Conservation (phyloP, 2,888 invertebrate species). For the Psylliodes chrysocephalus region DNA sequence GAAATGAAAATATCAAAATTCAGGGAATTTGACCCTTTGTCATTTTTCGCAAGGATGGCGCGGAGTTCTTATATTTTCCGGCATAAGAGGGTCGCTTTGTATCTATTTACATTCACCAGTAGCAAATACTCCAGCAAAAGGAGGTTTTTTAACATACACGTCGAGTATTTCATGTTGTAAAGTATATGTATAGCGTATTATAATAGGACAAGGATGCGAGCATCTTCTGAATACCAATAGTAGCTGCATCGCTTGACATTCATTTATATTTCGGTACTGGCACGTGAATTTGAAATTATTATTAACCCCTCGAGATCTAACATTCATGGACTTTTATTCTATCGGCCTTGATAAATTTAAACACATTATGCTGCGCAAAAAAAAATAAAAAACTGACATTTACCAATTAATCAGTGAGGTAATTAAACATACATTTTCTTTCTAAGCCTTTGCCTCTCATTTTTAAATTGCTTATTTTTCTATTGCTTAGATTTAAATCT, state of each 20-base stretch:
- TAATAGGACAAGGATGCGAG: slow-evolving; percentile 8
- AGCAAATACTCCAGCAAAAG: neutral
- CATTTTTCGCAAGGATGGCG: neutral
- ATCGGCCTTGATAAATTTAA: too few species aligned
- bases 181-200: slow-evolving; percentile 9
- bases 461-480: too few species aligned
- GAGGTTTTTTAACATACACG: slow-evolving; percentile 4
- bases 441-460: too few species aligned
- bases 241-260: slow-evolving; percentile 7
- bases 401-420: too few species aligned
- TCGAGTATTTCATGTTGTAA: slow-evolving; percentile 10
- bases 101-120: slow-evolving; percentile 4
- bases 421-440: too few species aligned
- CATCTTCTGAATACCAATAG: slow-evolving; percentile 9
- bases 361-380: too few species aligned
- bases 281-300: slow-evolving; percentile 1
- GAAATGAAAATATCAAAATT: too few species aligned
- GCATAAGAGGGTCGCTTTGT: slow-evolving; percentile 2
- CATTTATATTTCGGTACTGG: neutral
- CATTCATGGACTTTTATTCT: too few species aligned
- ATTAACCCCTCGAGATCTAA: too few species aligned
- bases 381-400: too few species aligned
- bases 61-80: slow-evolving; percentile 2
- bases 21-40: neutral
- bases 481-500: too few species aligned